Evolutionary conservation across 2,888 invertebrate species (phyloP).

Genomic region (Coleophora deauratella): DNA sequence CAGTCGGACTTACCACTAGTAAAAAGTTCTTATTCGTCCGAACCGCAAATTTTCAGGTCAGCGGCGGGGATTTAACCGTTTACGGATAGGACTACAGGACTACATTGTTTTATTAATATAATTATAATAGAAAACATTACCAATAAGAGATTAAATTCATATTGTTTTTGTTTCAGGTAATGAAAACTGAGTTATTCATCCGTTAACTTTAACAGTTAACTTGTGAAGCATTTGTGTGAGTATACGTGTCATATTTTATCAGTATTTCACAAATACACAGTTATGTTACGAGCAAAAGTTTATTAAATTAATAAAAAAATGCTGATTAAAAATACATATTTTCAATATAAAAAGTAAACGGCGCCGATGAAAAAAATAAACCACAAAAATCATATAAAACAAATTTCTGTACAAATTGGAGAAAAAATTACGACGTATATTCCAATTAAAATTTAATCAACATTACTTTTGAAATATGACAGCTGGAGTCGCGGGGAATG

Average conservation of each 20-base stretch:
- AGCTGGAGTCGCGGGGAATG: slow-evolving; percentile 1
- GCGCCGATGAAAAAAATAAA: slow-evolving; percentile 1
- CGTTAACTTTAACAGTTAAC: neutral
- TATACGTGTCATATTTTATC: no score
- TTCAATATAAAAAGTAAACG: neutral
- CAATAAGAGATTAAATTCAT: neutral
- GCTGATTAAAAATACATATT: neutral
- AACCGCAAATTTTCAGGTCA: no score
- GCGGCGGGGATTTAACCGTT: no score
- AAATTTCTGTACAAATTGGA: neutral
- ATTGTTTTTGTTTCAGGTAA: slow-evolving; percentile 15
- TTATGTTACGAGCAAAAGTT: no score
- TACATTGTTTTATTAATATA: no score
- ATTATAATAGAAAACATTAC: neutral
- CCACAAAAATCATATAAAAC: neutral
- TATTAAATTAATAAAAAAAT: no score
- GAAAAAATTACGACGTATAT: slow-evolving; percentile 16
- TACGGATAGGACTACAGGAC: no score
- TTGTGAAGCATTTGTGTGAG: neutral
- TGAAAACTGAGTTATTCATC: neutral
- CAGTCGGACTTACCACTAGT: no score
- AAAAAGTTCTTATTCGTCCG: no score
- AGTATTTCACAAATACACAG: no score
- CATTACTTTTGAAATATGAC: slow-evolving; percentile 26
- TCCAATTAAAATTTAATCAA: slow-evolving; percentile 34